Conservation (phyloP, 2,797 vertebrate genomes). For the Hoplostethus atlanticus region DNA sequence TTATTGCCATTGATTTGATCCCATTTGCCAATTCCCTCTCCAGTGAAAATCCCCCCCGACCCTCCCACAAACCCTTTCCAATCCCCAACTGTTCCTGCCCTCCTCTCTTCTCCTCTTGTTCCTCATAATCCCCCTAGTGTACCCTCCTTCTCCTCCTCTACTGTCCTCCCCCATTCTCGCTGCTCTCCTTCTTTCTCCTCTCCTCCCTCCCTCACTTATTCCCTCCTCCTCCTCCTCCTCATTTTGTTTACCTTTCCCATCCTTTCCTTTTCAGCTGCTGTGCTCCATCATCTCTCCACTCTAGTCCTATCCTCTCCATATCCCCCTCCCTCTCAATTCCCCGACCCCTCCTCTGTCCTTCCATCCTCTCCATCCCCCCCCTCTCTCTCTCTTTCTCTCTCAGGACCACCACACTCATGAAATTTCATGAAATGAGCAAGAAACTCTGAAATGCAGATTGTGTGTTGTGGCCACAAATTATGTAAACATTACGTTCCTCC, state of each 20-base stretch:
- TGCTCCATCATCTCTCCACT: constrained; percentile 56
- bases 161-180: constrained; percentile 16
- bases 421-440: too few relatives aligned
- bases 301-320: constrained; percentile 56
- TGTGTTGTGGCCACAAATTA: too few relatives aligned
- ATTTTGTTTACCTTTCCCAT: constrained; percentile 63
- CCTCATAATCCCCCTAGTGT: constrained; percentile 22
- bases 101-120: not conserved
- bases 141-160: constrained; percentile 29
- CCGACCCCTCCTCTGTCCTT: constrained; percentile 35
- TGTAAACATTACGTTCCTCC: too few relatives aligned
- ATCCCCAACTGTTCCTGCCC: not conserved
- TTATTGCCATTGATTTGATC: constrained; percentile 15
- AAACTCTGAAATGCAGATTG: too few relatives aligned
- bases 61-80: constrained; percentile 4
- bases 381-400: not conserved
- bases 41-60: not conserved
- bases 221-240: constrained; percentile 39
- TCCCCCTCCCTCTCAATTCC: constrained; percentile 58
- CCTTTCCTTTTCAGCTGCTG: constrained; percentile 37
- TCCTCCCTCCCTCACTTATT: constrained; percentile 35
- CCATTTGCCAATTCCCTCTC: constrained; percentile 12
- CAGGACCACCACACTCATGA: not conserved
- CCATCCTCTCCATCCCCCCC: not conserved
- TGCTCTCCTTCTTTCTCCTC: constrained; percentile 12